Evolutionary conservation across 2,113 vertebrate species (phyloP).

Genomic region (Anarrhichthys ocellatus): DNA sequence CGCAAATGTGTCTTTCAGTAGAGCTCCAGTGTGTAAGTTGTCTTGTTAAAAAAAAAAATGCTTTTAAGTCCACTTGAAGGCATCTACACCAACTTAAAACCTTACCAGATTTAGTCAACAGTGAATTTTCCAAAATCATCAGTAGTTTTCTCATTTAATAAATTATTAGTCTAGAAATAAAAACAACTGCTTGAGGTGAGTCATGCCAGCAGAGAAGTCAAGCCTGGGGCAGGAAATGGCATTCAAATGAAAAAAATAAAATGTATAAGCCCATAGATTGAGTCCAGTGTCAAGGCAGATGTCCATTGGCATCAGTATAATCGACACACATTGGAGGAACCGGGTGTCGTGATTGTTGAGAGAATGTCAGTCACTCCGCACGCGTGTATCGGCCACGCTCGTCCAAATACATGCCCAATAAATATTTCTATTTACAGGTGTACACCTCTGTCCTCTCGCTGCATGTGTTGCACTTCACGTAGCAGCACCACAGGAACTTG

Average conservation of each 20-base stretch:
- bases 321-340: slow-evolving; percentile 24
- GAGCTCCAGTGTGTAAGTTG: slow-evolving; percentile 82
- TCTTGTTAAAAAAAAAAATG: slow-evolving; percentile 29
- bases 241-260: not conserved
- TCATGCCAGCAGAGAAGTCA: slow-evolving; percentile 72
- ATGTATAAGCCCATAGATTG: slow-evolving; percentile 19
- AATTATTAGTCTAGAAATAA: slow-evolving; percentile 92
- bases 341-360: not conserved
- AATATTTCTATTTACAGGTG: slow-evolving; percentile 90
- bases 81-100: slow-evolving; percentile 69
- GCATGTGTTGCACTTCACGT: slow-evolving; percentile 97
- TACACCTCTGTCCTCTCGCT: slow-evolving; percentile 96
- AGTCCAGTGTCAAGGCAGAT: slow-evolving; percentile 62
- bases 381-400: slow-evolving; percentile 30
- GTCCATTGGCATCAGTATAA: slow-evolving; percentile 67
- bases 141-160: slow-evolving; percentile 93
- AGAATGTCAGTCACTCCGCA: slow-evolving; percentile 30
- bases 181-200: slow-evolving; percentile 68
- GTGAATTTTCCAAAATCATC: slow-evolving; percentile 79
- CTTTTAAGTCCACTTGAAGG: slow-evolving; percentile 55
- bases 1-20: slow-evolving; percentile 44
- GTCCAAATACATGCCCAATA: slow-evolving; percentile 50
- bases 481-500: slow-evolving; percentile 98
- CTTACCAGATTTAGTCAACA: slow-evolving; percentile 79
- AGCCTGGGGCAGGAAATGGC: slow-evolving; percentile 22